Base-by-base conservation (phyloP, 2,113 vertebrate genomes). In the Mungos mungo region DNA sequence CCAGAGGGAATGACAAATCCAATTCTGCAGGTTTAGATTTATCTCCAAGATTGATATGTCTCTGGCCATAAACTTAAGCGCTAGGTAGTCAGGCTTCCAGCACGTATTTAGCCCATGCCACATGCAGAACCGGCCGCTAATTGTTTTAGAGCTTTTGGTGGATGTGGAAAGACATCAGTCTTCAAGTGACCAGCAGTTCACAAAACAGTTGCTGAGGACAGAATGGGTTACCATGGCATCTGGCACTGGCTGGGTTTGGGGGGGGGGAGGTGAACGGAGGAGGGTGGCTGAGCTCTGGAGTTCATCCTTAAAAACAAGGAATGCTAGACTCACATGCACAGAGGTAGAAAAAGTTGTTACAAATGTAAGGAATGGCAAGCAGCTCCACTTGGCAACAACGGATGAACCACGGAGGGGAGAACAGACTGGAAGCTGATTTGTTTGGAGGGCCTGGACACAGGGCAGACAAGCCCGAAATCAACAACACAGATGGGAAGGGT, bases 371-470 rank as follows among this genome's bases (percentile, higher is more conserved):
- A 93, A 98, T 81, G 76, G 74, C 69, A 94, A 93, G n/a, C 68
- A 92, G 81, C 82, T 96, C 89, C 76, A 79, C 72, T 95, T 97
- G 96, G 97, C 96, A 97, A 68, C 12, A 93, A 38, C 57, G 87
- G 82, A 86, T 72, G 72, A 95, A 71, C 60, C 96, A 89, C 5
- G 23, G 88, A 88, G 93, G 45, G 91, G n/a, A 94, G 60, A 93
- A 74, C 66, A 98, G 96, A 83, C 93, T 50, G 45, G 47, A 92
- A 38, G 52, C 91, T 94, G 81, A 86, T 94, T 93, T 74, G 82
- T 96, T 96, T 93, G 79, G 91, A 97, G 86, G 82, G 45, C 54
- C 89, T 88, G 93, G 95, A 77, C 38, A 65, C 72, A 52, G 68
- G 63, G 77, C 83, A 93, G 93, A 88, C 83, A 86, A 95, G 60